Conservation (phyloP, 2,113 vertebrate genomes). For the Istiophorus platypterus region DNA sequence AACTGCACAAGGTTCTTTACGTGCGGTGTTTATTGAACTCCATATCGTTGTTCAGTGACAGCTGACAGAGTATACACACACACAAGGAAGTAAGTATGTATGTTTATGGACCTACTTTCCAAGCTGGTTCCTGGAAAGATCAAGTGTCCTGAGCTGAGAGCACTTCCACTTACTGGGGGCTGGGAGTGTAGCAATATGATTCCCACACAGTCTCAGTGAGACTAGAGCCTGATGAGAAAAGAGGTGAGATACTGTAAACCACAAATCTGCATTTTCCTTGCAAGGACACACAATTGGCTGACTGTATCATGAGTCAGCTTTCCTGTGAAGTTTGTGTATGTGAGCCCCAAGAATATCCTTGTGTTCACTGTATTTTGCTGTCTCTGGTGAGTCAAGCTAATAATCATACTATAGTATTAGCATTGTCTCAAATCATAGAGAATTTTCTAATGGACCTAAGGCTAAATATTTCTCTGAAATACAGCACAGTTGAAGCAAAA, state of each 20-base stretch:
- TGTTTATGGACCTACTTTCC: constrained; percentile 88
- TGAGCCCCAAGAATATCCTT: too few species aligned
- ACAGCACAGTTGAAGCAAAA: background rate
- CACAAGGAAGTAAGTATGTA: background rate
- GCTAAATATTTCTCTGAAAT: background rate
- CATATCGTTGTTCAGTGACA: background rate
- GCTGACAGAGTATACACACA: background rate
- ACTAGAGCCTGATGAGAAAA: constrained; percentile 84
- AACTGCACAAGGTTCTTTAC: background rate
- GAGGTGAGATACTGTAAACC: constrained; percentile 12
- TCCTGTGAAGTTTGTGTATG: background rate
- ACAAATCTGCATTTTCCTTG: constrained; percentile 19
- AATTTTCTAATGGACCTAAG: background rate
- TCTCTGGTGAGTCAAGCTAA: background rate
- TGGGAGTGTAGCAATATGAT: constrained; percentile 88
- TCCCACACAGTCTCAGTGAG: constrained; percentile 90
- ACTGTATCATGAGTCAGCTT: background rate
- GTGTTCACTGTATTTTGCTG: too few species aligned
- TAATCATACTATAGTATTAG: background rate
- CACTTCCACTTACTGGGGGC: constrained; percentile 91
- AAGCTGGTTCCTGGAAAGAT: constrained; percentile 95
- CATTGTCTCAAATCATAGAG: background rate
- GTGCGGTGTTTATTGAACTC: background rate
- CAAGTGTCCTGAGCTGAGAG: constrained; percentile 89
- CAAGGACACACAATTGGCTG: background rate